Evolutionary conservation across 1,140 invertebrate species (phyloP).

Genomic region (Zaprionus capensis): DNA sequence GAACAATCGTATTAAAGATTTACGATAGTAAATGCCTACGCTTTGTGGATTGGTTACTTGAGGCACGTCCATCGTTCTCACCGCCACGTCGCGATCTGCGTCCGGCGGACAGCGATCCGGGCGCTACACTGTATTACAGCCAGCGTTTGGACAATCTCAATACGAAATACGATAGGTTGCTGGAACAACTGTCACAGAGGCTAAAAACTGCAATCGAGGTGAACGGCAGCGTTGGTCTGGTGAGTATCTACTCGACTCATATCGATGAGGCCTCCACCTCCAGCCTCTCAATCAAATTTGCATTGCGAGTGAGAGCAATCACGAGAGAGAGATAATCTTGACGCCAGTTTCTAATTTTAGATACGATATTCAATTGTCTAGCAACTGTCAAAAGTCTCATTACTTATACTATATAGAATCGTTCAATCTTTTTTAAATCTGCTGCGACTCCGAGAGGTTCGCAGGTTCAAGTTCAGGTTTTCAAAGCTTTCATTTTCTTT

Average conservation of each 20-base stretch:
- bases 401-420: conserved; percentile 19
- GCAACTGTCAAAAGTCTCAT: conserved; percentile 21
- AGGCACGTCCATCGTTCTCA: conserved; percentile 85
- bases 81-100: conserved; percentile 82
- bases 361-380: conserved; percentile 30
- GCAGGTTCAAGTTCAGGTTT: conserved; percentile 72
- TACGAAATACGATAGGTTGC: conserved; percentile 90
- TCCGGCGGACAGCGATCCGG: conserved; percentile 77
- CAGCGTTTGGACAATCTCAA: conserved; percentile 93
- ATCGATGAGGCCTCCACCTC: neutral
- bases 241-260: conserved; percentile 85
- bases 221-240: conserved; percentile 86
- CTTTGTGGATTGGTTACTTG: conserved; percentile 94
- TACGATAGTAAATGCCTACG: conserved; percentile 92
- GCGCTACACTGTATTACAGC: conserved; percentile 91
- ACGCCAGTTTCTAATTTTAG: conserved; percentile 59
- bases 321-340: conserved; percentile 11
- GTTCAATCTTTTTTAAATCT: neutral
- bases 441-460: neutral
- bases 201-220: conserved; percentile 85
- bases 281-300: conserved; percentile 7
- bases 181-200: conserved; percentile 90
- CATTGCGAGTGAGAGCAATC: conserved; percentile 39
- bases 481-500: conserved; percentile 65
- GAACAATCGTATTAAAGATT: conserved; percentile 85